Conservation (phyloP, 2,113 vertebrate species). For the Pterocles burchelli region DNA sequence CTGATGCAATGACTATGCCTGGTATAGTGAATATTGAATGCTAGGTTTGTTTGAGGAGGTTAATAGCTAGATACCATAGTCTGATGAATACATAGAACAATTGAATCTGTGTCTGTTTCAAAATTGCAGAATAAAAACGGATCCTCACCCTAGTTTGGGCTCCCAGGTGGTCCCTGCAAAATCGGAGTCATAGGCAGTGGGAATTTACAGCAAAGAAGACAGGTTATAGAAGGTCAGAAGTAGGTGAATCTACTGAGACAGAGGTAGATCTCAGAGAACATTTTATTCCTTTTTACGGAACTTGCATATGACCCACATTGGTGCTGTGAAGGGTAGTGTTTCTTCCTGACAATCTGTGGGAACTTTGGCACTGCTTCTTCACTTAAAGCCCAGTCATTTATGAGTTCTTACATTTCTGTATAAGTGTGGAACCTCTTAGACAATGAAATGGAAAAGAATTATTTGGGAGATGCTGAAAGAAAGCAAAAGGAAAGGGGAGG, state of each 20-base stretch:
- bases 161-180: not conserved
- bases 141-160: not conserved
- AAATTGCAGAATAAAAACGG: not conserved
- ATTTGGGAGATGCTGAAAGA: not conserved
- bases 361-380: not conserved
- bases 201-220: not conserved
- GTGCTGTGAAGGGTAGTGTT: not conserved
- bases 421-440: not conserved
- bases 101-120: not conserved
- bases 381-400: not conserved
- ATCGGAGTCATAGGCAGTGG: not conserved
- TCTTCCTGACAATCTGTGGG: not conserved
- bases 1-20: not conserved
- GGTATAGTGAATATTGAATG: not conserved
- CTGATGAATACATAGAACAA: not conserved
- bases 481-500: not conserved
- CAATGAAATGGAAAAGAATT: not conserved
- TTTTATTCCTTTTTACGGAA: not conserved
- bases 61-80: rapidly evolving
- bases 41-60: rapidly evolving
- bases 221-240: not conserved
- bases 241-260: not conserved
- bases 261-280: not conserved
- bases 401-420: not conserved
- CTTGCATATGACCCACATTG: not conserved